Conservation (phyloP, 2,113 vertebrate species). For the Macquaria australasica region DNA sequence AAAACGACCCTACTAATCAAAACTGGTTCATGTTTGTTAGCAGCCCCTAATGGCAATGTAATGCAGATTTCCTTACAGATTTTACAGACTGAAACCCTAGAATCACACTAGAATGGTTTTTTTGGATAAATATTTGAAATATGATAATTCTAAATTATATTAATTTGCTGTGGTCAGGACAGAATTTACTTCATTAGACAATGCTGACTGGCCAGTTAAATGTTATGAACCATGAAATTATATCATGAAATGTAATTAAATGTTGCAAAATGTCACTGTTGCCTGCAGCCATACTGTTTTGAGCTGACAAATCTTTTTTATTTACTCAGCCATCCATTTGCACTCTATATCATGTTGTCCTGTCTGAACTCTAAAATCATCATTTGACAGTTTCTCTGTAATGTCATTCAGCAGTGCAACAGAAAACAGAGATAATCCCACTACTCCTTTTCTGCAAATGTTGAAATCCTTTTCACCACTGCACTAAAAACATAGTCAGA, state of each 20-base stretch:
- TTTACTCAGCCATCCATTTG: conserved; percentile 29
- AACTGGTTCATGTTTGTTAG: conserved; percentile 9
- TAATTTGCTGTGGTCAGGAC: conserved; percentile 46
- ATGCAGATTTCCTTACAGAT: conserved; percentile 15
- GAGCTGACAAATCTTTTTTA: conserved; percentile 51
- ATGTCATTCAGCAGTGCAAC: not conserved
- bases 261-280: conserved; percentile 35
- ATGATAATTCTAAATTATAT: conserved; percentile 45
- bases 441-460: not conserved
- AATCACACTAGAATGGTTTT: conserved; percentile 3
- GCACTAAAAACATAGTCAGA: conserved; percentile 11
- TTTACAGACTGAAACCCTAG: conserved; percentile 12
- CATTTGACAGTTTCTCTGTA: not conserved
- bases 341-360: not conserved
- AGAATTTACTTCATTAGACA: conserved; percentile 50
- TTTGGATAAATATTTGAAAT: conserved; percentile 46
- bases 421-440: conserved; percentile 3
- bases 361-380: conserved; percentile 10
- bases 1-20: not conserved
- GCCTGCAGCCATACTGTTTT: conserved; percentile 18
- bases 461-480: not conserved
- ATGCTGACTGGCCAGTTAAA: conserved; percentile 59
- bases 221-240: conserved; percentile 70
- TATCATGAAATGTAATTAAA: conserved; percentile 66
- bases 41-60: not conserved